Percentiles rank a stretch among this genome's conserved stretches.
These are phyloP conservation scores for Morone saxatilis DNA, from an alignment of 2,113 vertebrate genomes.

Conservation along the genomic window DNA sequence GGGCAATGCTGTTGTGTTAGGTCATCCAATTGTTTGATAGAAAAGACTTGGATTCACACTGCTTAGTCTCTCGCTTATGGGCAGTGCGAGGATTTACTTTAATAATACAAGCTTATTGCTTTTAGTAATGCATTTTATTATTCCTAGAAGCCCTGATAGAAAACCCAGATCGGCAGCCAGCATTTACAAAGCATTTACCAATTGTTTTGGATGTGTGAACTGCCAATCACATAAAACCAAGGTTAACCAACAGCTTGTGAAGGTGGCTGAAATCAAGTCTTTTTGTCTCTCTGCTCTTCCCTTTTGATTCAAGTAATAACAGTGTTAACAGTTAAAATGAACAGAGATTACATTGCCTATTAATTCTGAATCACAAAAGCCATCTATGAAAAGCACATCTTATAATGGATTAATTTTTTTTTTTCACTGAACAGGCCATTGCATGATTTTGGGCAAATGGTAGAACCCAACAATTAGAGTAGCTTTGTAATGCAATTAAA, in stretches of 20 bases:
- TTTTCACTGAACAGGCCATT: background rate
- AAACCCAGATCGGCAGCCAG: background rate
- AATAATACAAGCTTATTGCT: constrained; percentile 50
- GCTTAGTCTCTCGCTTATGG: constrained; percentile 6
- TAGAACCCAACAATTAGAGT: background rate
- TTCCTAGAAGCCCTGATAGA: constrained; percentile 16
- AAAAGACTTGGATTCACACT: constrained; percentile 29
- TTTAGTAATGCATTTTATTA: constrained; percentile 49
- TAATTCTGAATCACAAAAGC: background rate
- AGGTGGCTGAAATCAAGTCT: constrained; percentile 6
- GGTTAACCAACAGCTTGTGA: constrained; percentile 13
- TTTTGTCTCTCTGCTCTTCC: background rate
- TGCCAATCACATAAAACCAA: constrained; percentile 22
- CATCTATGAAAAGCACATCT: background rate
- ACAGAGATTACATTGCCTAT: background rate
- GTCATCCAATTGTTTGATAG: constrained; percentile 33
- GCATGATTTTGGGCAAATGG: background rate
- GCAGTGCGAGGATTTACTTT: constrained; percentile 44
- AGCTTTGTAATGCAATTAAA: background rate
- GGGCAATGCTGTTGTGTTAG: constrained; percentile 14
- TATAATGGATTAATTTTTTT: background rate
- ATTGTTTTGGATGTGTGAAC: constrained; percentile 27
- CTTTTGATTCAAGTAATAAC: background rate
- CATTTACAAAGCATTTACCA: background rate
- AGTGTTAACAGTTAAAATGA: constrained; percentile 2